Evolutionary conservation across 2,113 vertebrate species (phyloP).

Genomic region (Neolamprologus sp.): DNA sequence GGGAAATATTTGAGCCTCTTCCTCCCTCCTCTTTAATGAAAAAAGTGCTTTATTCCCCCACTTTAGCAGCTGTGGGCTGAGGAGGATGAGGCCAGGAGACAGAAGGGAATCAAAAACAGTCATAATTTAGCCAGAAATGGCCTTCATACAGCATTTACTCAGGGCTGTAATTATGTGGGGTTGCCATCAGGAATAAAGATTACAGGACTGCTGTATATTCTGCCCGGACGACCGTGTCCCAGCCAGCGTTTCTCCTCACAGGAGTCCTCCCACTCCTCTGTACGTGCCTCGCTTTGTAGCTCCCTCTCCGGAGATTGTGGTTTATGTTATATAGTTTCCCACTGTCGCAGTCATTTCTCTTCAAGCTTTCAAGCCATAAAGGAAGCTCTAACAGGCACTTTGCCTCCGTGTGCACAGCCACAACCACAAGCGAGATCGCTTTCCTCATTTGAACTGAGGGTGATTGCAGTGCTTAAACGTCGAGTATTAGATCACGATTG

Average conservation of each 20-base stretch:
- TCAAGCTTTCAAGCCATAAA: background rate
- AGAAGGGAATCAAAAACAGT: conserved; percentile 36
- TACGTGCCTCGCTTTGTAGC: conserved; percentile 4
- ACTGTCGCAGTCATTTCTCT: background rate
- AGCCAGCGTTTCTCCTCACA: conserved; percentile 7
- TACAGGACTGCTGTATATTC: conserved; percentile 33
- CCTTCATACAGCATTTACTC: conserved; percentile 44
- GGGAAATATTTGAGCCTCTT: conserved; percentile 63
- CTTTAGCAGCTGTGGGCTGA: conserved; percentile 43
- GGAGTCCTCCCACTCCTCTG: background rate
- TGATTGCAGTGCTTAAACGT: background rate
- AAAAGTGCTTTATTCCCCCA: conserved; percentile 11
- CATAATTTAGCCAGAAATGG: conserved; percentile 47
- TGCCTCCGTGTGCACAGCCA: background rate
- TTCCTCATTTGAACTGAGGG: conserved; percentile 2
- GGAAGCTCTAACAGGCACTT: conserved; percentile 21
- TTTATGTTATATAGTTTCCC: conserved; percentile 41
- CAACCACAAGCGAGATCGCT: background rate
- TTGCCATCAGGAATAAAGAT: conserved; percentile 50
- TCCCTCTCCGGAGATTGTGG: background rate
- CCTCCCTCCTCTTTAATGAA: conserved; percentile 43
- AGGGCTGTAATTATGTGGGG: conserved; percentile 61
- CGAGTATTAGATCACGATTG: background rate
- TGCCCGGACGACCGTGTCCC: background rate
- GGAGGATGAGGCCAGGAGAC: conserved; percentile 26